Evolutionary conservation across 2,888 invertebrate species (phyloP).

Genomic region (Nipponacmea schrenckii): DNA sequence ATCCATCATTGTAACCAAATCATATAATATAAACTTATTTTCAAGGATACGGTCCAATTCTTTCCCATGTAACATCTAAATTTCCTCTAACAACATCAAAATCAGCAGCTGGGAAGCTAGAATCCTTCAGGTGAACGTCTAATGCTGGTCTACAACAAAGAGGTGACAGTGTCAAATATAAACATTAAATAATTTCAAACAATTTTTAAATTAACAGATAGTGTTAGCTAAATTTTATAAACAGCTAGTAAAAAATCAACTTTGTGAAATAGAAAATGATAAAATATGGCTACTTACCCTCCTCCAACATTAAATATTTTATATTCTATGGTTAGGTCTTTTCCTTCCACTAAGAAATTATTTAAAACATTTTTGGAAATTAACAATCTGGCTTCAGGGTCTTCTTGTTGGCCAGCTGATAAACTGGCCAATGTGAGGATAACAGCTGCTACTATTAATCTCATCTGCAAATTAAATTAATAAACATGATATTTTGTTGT

Average conservation of each 20-base stretch:
- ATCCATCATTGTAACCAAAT: background rate
- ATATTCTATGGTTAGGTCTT: constrained; percentile 95
- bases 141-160: constrained; percentile 77
- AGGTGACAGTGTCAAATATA: constrained; percentile 8
- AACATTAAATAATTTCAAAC: constrained; percentile 3
- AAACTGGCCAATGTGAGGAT: constrained; percentile 40
- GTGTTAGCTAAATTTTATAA: too few relatives aligned
- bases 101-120: constrained; percentile 90
- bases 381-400: constrained; percentile 82
- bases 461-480: constrained; percentile 46
- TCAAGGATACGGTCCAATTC: constrained; percentile 81
- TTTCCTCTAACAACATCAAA: constrained; percentile 91
- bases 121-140: constrained; percentile 87
- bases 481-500: background rate
- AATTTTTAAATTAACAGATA: background rate
- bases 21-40: background rate
- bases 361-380: constrained; percentile 95
- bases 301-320: constrained; percentile 93
- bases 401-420: constrained; percentile 70
- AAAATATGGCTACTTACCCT: constrained; percentile 67
- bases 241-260: too few relatives aligned
- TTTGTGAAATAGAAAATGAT: too few relatives aligned
- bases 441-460: constrained; percentile 40
- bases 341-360: constrained; percentile 94
- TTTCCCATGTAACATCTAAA: constrained; percentile 80